Conservation (phyloP, 2,888 invertebrate genomes). For the Colostygia pectinataria region DNA sequence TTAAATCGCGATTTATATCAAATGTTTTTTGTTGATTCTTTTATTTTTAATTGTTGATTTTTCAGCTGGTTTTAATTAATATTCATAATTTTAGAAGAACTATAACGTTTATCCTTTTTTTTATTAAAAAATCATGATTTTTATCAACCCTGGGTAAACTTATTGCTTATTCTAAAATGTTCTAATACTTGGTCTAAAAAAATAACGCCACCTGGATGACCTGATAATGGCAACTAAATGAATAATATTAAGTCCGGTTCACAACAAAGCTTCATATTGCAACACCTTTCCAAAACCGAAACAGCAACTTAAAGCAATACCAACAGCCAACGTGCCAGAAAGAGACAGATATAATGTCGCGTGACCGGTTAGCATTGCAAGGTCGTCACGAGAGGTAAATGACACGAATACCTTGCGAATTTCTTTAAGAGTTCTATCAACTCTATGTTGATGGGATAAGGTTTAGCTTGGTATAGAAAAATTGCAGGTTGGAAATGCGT, state of each 20-base stretch:
- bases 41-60: no score
- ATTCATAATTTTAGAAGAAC: no score
- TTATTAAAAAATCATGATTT: no score
- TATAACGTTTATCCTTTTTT: no score
- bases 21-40: no score
- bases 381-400: slow-evolving; percentile 75
- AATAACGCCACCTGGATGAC: slow-evolving; percentile 44
- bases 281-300: slow-evolving; percentile 48
- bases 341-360: slow-evolving; percentile 55
- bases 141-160: no score
- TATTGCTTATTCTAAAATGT: no score
- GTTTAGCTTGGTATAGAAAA: slow-evolving; percentile 30
- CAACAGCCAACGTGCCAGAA: slow-evolving; percentile 37
- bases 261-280: slow-evolving; percentile 47
- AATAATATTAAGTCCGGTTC: slow-evolving; percentile 44
- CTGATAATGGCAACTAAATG: background rate
- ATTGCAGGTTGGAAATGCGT: slow-evolving; percentile 40
- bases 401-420: slow-evolving; percentile 52
- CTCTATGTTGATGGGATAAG: slow-evolving; percentile 18
- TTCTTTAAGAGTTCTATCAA: slow-evolving; percentile 12
- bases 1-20: no score
- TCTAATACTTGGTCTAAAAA: no score
- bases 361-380: slow-evolving; percentile 82
- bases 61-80: no score
- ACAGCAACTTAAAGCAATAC: slow-evolving; percentile 38